Conservation (phyloP, 2,797 vertebrate species). For the Intellagama lesueurii region DNA sequence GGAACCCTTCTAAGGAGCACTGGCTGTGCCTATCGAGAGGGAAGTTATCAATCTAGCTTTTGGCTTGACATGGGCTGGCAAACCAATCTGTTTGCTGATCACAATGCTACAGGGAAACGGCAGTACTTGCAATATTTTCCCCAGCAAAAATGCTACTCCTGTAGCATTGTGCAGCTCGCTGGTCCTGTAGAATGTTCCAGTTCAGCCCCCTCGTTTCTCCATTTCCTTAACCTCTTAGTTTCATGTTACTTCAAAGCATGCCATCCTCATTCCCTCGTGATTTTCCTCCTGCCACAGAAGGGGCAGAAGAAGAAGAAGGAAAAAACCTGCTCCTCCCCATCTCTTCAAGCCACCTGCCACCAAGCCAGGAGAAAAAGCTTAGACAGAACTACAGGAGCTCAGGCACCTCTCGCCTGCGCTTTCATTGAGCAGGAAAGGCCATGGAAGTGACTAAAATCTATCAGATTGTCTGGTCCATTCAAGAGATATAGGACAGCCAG, state of each 20-base stretch:
- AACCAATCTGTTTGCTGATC: not conserved
- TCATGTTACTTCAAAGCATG: conserved; percentile 4
- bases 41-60: not conserved
- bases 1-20: not conserved
- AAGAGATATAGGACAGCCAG: not conserved
- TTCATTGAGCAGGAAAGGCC: not conserved
- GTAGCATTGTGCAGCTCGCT: not conserved
- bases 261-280: not conserved
- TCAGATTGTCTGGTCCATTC: not conserved
- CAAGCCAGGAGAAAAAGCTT: not conserved
- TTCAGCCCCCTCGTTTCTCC: not conserved
- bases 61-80: not conserved
- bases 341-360: not conserved
- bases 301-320: not conserved
- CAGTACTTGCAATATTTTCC: not conserved
- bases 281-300: not conserved
- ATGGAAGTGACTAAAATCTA: not conserved
- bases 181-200: not conserved
- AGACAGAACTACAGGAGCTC: not conserved
- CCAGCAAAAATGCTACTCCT: not conserved
- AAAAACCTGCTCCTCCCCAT: not conserved
- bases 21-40: too few species aligned
- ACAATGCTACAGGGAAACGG: not conserved
- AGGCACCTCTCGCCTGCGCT: not conserved
- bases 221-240: conserved; percentile 5